A percentile compares a stretch with the other conserved stretches of the same genome.
Evolutionary conservation across 2,113 vertebrate species (phyloP).

Genomic region (Charadrius vociferus): DNA sequence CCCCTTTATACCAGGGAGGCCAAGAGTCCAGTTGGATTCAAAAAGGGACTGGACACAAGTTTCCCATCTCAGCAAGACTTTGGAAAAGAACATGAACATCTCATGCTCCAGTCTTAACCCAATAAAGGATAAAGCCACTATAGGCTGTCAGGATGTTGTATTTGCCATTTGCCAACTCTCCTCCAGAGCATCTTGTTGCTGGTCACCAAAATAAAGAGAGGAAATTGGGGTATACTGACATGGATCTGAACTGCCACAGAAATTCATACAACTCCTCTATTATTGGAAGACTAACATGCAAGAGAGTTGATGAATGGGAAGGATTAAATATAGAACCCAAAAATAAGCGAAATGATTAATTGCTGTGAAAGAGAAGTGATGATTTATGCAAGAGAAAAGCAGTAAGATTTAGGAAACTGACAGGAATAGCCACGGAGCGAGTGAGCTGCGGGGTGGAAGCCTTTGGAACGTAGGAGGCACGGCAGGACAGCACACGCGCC

Average conservation of each 20-base stretch:
- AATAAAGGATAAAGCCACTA: not conserved
- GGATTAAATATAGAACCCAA: conserved; percentile 56
- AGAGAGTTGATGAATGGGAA: conserved; percentile 48
- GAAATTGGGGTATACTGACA: not conserved
- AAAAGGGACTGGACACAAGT: not conserved
- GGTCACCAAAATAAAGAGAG: conserved; percentile 2
- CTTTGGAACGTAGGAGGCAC: not conserved
- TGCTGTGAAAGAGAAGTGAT: conserved; percentile 20
- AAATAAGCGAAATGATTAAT: conserved; percentile 39
- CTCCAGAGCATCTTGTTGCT: not conserved
- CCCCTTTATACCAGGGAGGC: not conserved
- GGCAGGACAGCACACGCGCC: not conserved
- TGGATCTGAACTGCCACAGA: not conserved
- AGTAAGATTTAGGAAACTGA: not conserved
- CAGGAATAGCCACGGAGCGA: not conserved
- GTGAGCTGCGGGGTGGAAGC: not conserved
- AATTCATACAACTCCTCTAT: not conserved
- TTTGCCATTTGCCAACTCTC: too few relatives aligned
- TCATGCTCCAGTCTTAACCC: not conserved
- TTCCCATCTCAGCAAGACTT: not conserved
- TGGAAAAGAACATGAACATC: not conserved
- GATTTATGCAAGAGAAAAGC: conserved; percentile 35
- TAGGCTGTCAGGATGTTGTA: not conserved
- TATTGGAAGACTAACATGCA: not conserved
- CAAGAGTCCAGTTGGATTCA: not conserved